These are phyloP conservation scores for Jordanella pulchra DNA, from an alignment of 2,797 vertebrate genomes.

Conservation along the genomic window DNA sequence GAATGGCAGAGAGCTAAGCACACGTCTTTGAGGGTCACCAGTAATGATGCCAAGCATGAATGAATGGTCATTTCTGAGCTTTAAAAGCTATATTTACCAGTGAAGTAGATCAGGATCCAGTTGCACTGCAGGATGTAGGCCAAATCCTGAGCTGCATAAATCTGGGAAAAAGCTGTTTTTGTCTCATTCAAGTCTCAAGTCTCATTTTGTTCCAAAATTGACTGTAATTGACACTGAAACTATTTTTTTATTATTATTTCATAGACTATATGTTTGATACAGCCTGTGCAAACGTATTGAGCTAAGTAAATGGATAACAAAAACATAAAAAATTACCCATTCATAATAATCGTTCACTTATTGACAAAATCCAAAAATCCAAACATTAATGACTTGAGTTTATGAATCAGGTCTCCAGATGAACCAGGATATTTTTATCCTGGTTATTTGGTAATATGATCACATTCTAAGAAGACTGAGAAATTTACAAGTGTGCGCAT, in stretches of 20 bases:
- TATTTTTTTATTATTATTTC: background rate
- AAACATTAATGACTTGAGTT: background rate
- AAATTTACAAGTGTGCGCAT: background rate
- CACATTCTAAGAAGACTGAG: background rate
- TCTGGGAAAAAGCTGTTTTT: background rate
- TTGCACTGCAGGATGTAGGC: too few species aligned
- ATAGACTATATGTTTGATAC: background rate
- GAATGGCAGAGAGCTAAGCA: too few species aligned
- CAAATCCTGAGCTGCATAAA: too few species aligned
- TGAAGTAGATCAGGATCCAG: too few species aligned
- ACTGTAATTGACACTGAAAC: background rate
- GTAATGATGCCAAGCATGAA: too few species aligned
- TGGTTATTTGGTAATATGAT: background rate
- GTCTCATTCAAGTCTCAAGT: background rate
- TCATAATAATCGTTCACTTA: background rate
- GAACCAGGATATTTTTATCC: too few species aligned
- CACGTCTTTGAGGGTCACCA: too few species aligned
- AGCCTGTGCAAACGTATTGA: background rate
- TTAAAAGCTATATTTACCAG: too few species aligned
- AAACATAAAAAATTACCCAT: background rate
- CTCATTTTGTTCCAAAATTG: background rate
- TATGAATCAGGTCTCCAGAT: background rate
- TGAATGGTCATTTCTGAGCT: too few species aligned
- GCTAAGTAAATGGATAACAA: background rate
- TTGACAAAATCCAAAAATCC: background rate